Evolutionary conservation across 2,113 vertebrate species (phyloP).

Genomic region (Suricata suricatta): DNA sequence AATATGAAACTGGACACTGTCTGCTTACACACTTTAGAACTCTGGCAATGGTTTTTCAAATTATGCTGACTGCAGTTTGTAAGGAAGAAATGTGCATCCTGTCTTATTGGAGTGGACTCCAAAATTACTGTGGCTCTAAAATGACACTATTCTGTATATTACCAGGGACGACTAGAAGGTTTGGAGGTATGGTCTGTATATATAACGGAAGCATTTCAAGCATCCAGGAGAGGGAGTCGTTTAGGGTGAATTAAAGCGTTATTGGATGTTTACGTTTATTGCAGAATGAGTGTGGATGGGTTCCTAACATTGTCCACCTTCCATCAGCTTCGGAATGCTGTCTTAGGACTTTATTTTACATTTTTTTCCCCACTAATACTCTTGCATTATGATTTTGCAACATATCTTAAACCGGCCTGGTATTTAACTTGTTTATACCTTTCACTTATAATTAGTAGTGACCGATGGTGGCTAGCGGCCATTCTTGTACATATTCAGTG

Average conservation of each 20-base stretch:
- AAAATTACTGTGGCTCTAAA: background rate
- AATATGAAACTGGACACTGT: background rate
- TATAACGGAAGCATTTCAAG: background rate
- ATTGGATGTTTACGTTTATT: background rate
- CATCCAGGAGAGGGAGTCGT: background rate
- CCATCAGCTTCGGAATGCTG: background rate
- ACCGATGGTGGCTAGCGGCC: background rate
- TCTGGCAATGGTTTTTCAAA: background rate
- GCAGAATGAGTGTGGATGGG: background rate
- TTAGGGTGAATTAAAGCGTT: background rate
- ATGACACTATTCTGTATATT: background rate
- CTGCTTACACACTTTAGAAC: background rate
- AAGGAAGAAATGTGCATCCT: background rate
- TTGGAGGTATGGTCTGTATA: background rate
- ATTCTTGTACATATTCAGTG: background rate
- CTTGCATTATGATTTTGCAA: background rate
- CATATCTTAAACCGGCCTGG: background rate
- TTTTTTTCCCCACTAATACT: background rate
- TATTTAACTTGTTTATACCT: background rate
- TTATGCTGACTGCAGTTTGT: background rate
- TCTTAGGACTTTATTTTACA: background rate
- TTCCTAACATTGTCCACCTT: background rate
- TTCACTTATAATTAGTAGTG: background rate
- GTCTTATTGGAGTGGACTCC: background rate
- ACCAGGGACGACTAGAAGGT: background rate